Percentiles rank a stretch among this genome's conserved stretches.
These are phyloP conservation scores for Tetranychus truncatus DNA, from an alignment of 2,888 invertebrate genomes.

Conservation along the genomic window DNA sequence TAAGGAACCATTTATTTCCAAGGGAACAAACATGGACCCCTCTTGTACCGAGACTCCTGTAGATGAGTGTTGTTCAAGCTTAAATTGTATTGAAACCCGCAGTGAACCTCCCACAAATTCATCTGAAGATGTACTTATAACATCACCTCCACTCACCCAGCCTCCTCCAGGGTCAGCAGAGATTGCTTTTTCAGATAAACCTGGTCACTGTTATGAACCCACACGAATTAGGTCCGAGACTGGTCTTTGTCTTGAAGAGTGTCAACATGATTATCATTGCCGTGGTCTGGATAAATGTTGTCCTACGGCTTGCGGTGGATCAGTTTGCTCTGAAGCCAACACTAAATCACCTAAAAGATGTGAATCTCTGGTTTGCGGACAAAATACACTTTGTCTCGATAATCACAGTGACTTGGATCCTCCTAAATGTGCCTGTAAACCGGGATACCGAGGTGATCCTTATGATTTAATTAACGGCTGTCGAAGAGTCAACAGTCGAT, in stretches of 20 bases:
- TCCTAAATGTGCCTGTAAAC: slow-evolving; percentile 28
- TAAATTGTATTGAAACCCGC: slow-evolving; percentile 15
- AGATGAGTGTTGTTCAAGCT: slow-evolving; percentile 22
- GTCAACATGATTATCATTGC: slow-evolving; percentile 27
- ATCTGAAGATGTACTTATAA: neutral
- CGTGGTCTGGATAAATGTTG: slow-evolving; percentile 26
- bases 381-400: slow-evolving; percentile 28
- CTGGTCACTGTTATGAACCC: slow-evolving; percentile 23
- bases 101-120: slow-evolving; percentile 3
- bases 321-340: slow-evolving; percentile 24
- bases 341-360: slow-evolving; percentile 8
- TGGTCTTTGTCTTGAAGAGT: slow-evolving; percentile 24
- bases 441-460: slow-evolving; percentile 29
- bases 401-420: slow-evolving; percentile 19
- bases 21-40: neutral
- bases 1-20: neutral
- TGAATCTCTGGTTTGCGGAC: slow-evolving; percentile 28
- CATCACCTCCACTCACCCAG: neutral
- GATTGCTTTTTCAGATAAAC: slow-evolving; percentile 21
- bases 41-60: slow-evolving; percentile 12
- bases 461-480: slow-evolving; percentile 28
- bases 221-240: slow-evolving; percentile 15
- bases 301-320: slow-evolving; percentile 27
- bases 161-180: neutral
- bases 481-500: slow-evolving; percentile 19